Evolutionary conservation across 2,888 invertebrate species (phyloP), one percentile per base, ranked within the genome.

Genomic region (Amphipoea oculea): DNA sequence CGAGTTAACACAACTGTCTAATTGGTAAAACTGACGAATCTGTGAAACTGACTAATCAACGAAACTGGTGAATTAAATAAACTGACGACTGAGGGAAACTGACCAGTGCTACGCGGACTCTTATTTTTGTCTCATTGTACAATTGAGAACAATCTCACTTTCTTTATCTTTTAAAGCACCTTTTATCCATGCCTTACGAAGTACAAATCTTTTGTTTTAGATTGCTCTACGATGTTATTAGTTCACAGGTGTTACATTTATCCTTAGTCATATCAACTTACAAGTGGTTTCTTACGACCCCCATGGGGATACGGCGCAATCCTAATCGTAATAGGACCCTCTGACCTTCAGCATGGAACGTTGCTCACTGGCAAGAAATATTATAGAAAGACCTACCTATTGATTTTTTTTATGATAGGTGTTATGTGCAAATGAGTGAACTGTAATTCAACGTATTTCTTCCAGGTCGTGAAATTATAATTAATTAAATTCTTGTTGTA

Each of bases 241-340:
- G 65, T 70, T 65, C 79, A 65, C 84, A 84, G 84, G 82, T 82
- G 84, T 79, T 69, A 68, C 67, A 65, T 73, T 73, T 60, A 73
- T 69, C 73, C 54, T 42, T 60, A 42, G 62, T 36, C 20, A 65
- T 73, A 84, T 57, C 60, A 48, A 23, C 17, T 29, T 51, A 68
- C 42, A 45, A 40, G 63, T 29, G 73, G 79, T n/a, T 48, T 67
- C 63, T 40, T 45, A 73, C 72, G 62, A 73, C 72, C 42, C 85
- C 62, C 75, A 40, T 71, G 65, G 62, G 83, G 75, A 48, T 29
- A 42, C 62, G n/a, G 36, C 72, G 72, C 62, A 69, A 83, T 75
- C 71, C 60, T 76, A 48, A 69, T 76, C 81, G 85, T 76, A 83
- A 83, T 73, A 70, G 60, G 62, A 85, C 63, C 71, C 54, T 23